Base-by-base conservation (phyloP, 2,113 vertebrate genomes). In the Datnioides undecimradiatus region DNA sequence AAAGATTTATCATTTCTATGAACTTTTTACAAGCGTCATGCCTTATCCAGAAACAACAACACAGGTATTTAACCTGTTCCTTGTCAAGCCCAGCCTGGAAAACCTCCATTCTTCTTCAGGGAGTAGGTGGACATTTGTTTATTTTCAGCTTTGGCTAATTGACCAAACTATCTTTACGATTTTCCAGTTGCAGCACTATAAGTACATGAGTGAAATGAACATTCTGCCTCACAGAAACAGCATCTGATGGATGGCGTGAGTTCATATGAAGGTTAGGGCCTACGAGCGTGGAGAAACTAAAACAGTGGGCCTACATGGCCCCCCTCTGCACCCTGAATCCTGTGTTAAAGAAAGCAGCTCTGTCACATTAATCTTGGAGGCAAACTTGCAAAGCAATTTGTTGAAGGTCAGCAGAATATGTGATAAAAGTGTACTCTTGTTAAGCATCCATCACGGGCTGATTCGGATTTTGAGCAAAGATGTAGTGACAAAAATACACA, bases 51-150 rank as follows among this genome's bases (percentile, higher is more conserved):
- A 93, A 95, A 93, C 88, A 94, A 94, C 93, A 95, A 92, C 92
- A 93, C 87, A 95, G 90, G 93, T 95, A 94, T 95, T 94, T 93
- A 95, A 95, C 93, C 93, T 95, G 93, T 86, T 94, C 88, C 91
- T 76, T 92, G 93, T 94, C 93, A 94, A 92, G 62, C 63, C 51
- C 54, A 88, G 87, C 80, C 70, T 88, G 90, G 91, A 94, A 93
- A 95, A 89, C 63, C 58, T 90, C 83, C 84, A 92, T 93, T 91
- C 83, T 84, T 93, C 90, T 92, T 87, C 33, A 67, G 84, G 88
- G 91, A 93, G 89, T 90, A 57, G 60, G 88, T 74, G 77, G 90
- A 92, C 93, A 90, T 93, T 93, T 95, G 94, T 95, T 95, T 95
- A 94, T 93, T 95, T 94, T 94, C 86, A 86, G 88, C 84, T 88